Evolutionary conservation across 2,113 vertebrate species (phyloP).

Genomic region (Marcusenius ussheri): DNA sequence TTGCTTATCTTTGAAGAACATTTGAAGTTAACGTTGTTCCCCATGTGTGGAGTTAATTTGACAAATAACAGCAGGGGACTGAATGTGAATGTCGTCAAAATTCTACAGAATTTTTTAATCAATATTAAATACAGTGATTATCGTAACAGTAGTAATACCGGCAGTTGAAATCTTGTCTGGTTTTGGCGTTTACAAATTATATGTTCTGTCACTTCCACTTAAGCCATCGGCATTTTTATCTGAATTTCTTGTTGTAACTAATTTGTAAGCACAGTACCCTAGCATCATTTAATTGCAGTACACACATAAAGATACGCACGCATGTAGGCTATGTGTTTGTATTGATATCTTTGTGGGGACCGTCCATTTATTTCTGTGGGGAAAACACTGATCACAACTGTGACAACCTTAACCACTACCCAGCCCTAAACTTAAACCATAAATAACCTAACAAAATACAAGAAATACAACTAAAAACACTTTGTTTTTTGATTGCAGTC

Average conservation of each 20-base stretch:
- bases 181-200: neutral
- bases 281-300: neutral
- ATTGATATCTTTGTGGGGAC: neutral
- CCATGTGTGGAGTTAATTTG: neutral
- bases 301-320: neutral
- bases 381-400: neutral
- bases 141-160: neutral
- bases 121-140: neutral
- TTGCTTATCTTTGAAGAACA: neutral
- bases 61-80: neutral
- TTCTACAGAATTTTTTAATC: neutral
- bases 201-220: neutral
- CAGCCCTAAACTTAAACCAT: neutral
- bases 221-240: neutral
- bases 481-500: neutral
- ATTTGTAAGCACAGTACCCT: neutral
- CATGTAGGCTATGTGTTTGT: neutral
- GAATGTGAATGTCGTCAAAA: neutral
- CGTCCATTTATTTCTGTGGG: neutral
- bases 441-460: neutral
- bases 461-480: neutral
- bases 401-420: neutral
- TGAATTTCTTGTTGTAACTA: neutral
- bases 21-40: neutral
- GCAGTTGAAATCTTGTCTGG: neutral